Conservation (phyloP, 2,113 vertebrate species). For the Sphaerodactylus townsendi region DNA sequence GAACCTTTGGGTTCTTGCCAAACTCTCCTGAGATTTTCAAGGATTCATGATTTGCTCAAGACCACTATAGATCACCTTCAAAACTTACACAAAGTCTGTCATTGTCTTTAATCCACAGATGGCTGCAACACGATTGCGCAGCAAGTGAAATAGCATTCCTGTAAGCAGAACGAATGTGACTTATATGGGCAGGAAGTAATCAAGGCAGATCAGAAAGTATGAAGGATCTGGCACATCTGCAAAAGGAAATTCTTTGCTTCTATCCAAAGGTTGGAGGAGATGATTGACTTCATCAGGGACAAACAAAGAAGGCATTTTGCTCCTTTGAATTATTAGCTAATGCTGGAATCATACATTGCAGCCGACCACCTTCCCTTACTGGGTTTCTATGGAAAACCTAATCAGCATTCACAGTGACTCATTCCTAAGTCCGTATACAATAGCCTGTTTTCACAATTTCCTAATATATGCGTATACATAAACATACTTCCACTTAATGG, state of each 20-base stretch:
- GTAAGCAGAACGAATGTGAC: slow-evolving; percentile 12
- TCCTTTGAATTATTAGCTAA: slow-evolving; percentile 36
- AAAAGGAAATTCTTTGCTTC: neutral
- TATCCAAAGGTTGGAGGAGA: neutral
- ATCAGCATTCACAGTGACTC: slow-evolving; percentile 39
- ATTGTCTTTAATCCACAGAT: slow-evolving; percentile 13
- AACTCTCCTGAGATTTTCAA: neutral
- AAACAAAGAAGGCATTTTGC: slow-evolving; percentile 31
- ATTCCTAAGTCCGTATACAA: slow-evolving; percentile 12
- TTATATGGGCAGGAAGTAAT: slow-evolving; percentile 36
- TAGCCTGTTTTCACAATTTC: neutral
- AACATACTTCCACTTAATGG: neutral
- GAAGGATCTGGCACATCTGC: neutral
- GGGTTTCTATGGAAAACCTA: slow-evolving; percentile 60
- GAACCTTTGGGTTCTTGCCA: neutral
- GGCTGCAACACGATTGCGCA: neutral
- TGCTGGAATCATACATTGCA: slow-evolving; percentile 27
- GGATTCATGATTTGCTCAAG: neutral
- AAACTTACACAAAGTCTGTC: slow-evolving; percentile 19
- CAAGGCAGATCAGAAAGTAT: slow-evolving; percentile 34
- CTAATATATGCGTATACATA: neutral
- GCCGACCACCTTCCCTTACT: slow-evolving; percentile 50
- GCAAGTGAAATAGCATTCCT: slow-evolving; percentile 3
- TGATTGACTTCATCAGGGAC: neutral
- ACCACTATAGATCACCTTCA: neutral